Evolutionary conservation across 2,797 vertebrate genomes (phyloP), one percentile per base, ranked within the genome.

Genomic region (Falco biarmicus): DNA sequence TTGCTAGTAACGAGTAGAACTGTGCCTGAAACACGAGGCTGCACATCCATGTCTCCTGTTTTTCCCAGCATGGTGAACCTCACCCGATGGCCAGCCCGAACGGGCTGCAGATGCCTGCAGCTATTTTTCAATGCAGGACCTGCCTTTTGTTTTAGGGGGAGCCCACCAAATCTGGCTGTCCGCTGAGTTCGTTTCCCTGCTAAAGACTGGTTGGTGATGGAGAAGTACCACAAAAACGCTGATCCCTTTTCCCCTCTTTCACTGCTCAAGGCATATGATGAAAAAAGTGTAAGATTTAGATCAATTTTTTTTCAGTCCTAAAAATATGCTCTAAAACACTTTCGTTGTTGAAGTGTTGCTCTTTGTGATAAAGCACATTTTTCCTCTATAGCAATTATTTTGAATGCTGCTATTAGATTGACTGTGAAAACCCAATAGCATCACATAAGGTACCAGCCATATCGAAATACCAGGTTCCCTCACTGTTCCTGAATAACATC

Each of bases 281-380:
- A 45, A 90, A 48, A 84, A 84, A 64, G 21, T 16, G 1, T 5
- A 84, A 78, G 77, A 60, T 65, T 79, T 21, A 61, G 74, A 91
- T n/a, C 65, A 80, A 78, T 60, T 81, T 68, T 76, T 92, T 74
- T 65, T 57, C 75, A 34, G 48, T 65, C 89, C 93, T 91, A 95
- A 90, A 93, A 79, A 78, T 29, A 65, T 0, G 10, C 41, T 82
- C 70, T 60, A 37, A 64, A 93, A 65, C 1, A 1, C 60, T 74
- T 45, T 9, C 86, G 45, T 78, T 94, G 86, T 84, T 88, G 60
- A 10, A 54, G 71, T 9, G 0, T 32, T 51, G 91, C 70, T 73
- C 63, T 41, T 89, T 69, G 66, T 13, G 69, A 60, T 76, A 69
- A 93, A 50, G 37, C 81, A 90, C 51, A 59, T 41, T 80, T 82